phyloP scores from a whole-genome alignment of 1,140 invertebrate genomes.

The Agrilus planipennis region DNA sequence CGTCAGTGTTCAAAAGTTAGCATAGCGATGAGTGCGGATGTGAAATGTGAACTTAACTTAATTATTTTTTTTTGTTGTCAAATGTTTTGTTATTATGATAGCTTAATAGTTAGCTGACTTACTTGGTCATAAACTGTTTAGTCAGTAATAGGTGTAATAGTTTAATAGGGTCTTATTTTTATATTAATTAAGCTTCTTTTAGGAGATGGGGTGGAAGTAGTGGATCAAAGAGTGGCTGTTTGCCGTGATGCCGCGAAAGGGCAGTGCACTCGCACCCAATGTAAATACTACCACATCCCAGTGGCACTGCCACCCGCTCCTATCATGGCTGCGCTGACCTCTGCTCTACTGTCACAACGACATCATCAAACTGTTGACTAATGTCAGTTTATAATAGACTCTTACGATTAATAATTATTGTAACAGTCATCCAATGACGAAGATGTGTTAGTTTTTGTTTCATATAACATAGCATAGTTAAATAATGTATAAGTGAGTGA shows the following conservation, averaged over 20 bases:
- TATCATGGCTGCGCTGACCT: conserved; percentile 43
- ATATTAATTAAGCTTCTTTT: too few relatives aligned
- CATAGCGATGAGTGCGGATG: too few relatives aligned
- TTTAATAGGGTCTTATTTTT: too few relatives aligned
- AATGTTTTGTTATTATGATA: too few relatives aligned
- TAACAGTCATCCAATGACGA: conserved; percentile 30
- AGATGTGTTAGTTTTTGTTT: conserved; percentile 26
- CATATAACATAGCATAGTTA: conserved; percentile 9
- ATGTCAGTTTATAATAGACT: conserved; percentile 31
- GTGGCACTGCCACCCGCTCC: conserved; percentile 66
- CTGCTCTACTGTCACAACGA: conserved; percentile 34
- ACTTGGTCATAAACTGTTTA: too few relatives aligned
- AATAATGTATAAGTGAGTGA: conserved; percentile 11
- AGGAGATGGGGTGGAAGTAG: conserved; percentile 88
- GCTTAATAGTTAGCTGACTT: too few relatives aligned
- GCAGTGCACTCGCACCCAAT: conserved; percentile 75
- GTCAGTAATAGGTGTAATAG: too few relatives aligned
- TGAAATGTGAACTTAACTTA: too few relatives aligned
- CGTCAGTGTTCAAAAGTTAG: too few relatives aligned
- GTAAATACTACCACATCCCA: conserved; percentile 91
- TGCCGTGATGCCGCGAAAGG: conserved; percentile 88
- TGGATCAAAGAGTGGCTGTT: conserved; percentile 84
- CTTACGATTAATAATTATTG: conserved; percentile 27
- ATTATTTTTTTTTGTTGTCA: too few relatives aligned
- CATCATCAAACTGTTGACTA: conserved; percentile 24